phyloP scores from a whole-genome alignment of 2,888 invertebrate genomes.

The Drosophila siamana region DNA sequence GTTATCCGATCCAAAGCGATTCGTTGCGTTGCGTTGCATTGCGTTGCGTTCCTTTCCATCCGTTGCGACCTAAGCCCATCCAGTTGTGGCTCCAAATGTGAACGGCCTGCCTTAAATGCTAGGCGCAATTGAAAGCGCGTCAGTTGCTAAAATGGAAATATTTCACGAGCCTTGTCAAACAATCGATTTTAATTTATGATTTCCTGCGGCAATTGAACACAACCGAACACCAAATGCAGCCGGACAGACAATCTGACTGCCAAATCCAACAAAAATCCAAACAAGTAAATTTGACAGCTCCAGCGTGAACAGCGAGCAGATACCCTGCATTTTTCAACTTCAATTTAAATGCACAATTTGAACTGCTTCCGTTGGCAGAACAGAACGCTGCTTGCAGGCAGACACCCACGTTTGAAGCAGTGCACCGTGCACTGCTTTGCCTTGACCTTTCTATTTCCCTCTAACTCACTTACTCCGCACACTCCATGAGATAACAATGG shows the following conservation, averaged over 20 bases:
- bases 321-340: not conserved
- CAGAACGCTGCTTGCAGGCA: not conserved
- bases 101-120: slow-evolving; percentile 52
- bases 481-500: not conserved
- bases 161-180: slow-evolving; percentile 77
- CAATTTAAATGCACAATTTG: not conserved
- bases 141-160: slow-evolving; percentile 60
- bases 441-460: not conserved
- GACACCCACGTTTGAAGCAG: not conserved
- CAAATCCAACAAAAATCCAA: slow-evolving; percentile 17
- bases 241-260: slow-evolving; percentile 11
- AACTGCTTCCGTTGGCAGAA: not conserved
- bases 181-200: slow-evolving; percentile 83
- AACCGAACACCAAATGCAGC: slow-evolving; percentile 24
- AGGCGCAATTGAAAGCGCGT: slow-evolving; percentile 39
- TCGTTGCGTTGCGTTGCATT: not conserved
- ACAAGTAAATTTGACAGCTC: not conserved
- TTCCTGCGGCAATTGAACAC: slow-evolving; percentile 75
- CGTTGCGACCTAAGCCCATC: slow-evolving; percentile 3
- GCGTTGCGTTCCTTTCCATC: not conserved
- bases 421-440: not conserved
- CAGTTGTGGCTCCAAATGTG: slow-evolving; percentile 52
- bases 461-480: too few species aligned
- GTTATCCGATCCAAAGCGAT: slow-evolving; percentile 54
- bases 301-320: not conserved